These are phyloP conservation scores for Drosophila melanogaster DNA, from an alignment of 1,140 invertebrate genomes.

Conservation along the genomic window DNA sequence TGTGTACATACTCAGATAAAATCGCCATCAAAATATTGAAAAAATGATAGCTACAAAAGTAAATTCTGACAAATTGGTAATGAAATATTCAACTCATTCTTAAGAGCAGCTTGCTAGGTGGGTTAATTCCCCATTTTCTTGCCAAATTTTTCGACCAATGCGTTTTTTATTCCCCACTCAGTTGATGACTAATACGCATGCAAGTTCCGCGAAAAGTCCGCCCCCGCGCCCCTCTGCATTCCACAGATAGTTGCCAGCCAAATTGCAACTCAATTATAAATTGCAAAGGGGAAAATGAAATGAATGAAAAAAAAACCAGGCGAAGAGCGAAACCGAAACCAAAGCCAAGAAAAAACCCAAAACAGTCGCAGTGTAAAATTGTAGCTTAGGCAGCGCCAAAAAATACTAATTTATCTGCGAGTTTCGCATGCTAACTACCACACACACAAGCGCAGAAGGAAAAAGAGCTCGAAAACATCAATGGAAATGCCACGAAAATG, in stretches of 20 bases:
- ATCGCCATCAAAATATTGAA: no score
- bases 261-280: constrained; percentile 83
- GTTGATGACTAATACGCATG: constrained; percentile 78
- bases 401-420: constrained; percentile 79
- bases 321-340: constrained; percentile 30
- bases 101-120: neutral
- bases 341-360: constrained; percentile 33
- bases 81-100: no score
- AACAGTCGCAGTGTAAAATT: constrained; percentile 61
- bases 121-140: constrained; percentile 29
- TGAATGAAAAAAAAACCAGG: constrained; percentile 10
- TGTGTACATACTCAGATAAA: no score
- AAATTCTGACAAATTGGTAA: no score
- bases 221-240: constrained; percentile 33
- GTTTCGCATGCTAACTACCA: constrained; percentile 65
- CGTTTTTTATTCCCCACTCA: constrained; percentile 37
- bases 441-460: constrained; percentile 1
- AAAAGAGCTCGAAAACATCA: constrained; percentile 41
- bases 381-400: constrained; percentile 61
- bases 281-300: constrained; percentile 59
- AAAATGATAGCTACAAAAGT: no score
- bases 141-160: constrained; percentile 25
- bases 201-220: constrained; percentile 72
- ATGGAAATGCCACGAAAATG: constrained; percentile 80
- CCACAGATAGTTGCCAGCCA: constrained; percentile 75